Base-by-base conservation (phyloP, 2,113 vertebrate species). In the Paraplagusia blochii region DNA sequence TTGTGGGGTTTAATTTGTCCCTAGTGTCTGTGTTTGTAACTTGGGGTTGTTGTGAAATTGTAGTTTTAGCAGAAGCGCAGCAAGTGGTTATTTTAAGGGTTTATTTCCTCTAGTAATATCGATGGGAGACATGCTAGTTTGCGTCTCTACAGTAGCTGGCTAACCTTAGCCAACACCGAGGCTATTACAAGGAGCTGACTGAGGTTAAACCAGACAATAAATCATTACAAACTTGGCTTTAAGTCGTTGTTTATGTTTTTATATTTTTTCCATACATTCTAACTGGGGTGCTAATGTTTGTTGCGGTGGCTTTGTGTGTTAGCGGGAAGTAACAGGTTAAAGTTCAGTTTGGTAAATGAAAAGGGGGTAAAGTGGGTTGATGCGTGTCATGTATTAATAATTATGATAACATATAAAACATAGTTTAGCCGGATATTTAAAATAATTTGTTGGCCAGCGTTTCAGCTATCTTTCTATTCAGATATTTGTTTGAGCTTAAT, bases 91-190 rank as follows among this genome's bases (percentile, higher is more conserved):
- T 1, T 19, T 2, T 15, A 29, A 17, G 9, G 44, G 2, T 12
- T 69, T 71, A 64, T 63, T 71, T 53, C 4, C 35, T 64, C 48
- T 60, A 14, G 11, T 5, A 66, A 66, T 63, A 53, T 38, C 11
- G 36, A 40, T 39, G 11, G 39, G 63, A 72, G 11, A 44, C 65
- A 71, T 58, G 81, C 74, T 71, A 75, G 61, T 74, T 66, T 82
- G 79, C 76, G 11, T 9, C 35, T 5, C 3, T 33, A 40, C 51
- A n/a, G 14, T 14, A 46, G 43, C 57, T 57, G 57, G 76, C 79
- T 77, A 72, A 71, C 55, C 8, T 2, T 44, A 53, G 64, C 63
- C 14, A 66, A 39, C 39, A 46, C 56, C 44, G 52, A 59, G 44
- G 38, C 57, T 39, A 8, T 13, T 42, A 19, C 39, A 12, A 18